Base-by-base conservation (phyloP, 2,888 invertebrate genomes). In the Lumbricus terrestris region DNA sequence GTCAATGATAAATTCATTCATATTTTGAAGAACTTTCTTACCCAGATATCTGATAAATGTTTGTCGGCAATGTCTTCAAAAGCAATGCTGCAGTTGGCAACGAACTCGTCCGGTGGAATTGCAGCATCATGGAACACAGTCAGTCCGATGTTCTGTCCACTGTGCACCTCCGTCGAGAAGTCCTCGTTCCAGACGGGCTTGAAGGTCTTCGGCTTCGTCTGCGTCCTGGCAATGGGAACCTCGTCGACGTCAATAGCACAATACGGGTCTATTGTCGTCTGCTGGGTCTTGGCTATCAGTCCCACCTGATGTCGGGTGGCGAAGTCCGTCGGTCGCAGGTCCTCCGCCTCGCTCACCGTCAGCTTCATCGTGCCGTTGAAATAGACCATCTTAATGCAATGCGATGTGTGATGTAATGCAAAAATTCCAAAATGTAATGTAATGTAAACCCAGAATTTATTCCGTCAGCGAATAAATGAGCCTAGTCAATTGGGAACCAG, bases 41-140 rank as follows among this genome's bases (percentile, higher is more conserved):
- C 99, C 99, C 99, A 99, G 95, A 99, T 97, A 95, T 99, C 99
- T 92, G 97, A 92, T 54, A 93, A 91, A 90, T 93, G 92, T 92
- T 94, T 94, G 37, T 91, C 91, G 15, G 91, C 96, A 93, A 99
- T 96, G 95, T 99, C 98, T 95, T 99, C 99, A 95, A 99, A 98
- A 90, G 98, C 97, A 94, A 99, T 97, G 93, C 97, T 97, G 96
- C 98, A 98, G 95, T 99, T 99, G 93, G 99, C 99, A 93, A 99
- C 98, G 96, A 99, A 99, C 95, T 99, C 98, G 96, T 99, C 99
- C 54, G 98, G 98, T 82, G 98, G 98, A 95, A 99, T 97, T 92
- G 99, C 98, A 93, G 99, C 98, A 96, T 99, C 98, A 96, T 99
- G 99, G 96, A 99, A 99, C 94, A 99, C 98, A 92, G 99, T 99